These are phyloP conservation scores for Drymonia ruficornis DNA, from an alignment of 2,888 invertebrate genomes.

Conservation along the genomic window DNA sequence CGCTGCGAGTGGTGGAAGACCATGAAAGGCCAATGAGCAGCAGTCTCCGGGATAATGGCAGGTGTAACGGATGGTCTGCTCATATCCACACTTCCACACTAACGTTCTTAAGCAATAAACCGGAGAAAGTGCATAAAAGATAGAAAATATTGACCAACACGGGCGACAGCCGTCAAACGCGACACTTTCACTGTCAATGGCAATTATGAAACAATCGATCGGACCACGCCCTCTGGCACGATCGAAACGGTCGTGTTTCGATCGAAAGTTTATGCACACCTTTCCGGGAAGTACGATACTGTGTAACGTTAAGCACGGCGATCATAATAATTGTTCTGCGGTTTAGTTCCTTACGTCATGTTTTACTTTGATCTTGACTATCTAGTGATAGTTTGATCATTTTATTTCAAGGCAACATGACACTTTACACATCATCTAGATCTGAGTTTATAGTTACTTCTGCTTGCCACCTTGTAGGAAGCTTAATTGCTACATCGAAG, in stretches of 20 bases:
- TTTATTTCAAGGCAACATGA: no score
- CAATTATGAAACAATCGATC: slow-evolving; percentile 62
- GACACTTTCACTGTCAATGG: slow-evolving; percentile 69
- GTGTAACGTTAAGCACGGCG: not conserved
- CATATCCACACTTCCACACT: slow-evolving; percentile 41
- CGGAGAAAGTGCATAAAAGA: slow-evolving; percentile 54
- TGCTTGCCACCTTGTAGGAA: no score
- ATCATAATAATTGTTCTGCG: not conserved
- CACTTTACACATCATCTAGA: no score
- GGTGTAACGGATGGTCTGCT: no score
- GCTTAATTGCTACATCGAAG: no score
- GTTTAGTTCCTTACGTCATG: no score
- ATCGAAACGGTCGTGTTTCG: slow-evolving; percentile 31
- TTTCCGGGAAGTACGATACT: slow-evolving; percentile 5
- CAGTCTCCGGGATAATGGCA: no score
- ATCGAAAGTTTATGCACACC: slow-evolving; percentile 23
- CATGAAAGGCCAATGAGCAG: no score
- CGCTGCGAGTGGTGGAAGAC: no score
- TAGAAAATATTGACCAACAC: slow-evolving; percentile 61
- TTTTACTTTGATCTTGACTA: no score
- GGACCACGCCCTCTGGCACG: slow-evolving; percentile 53
- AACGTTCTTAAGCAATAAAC: slow-evolving; percentile 12
- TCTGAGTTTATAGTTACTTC: no score
- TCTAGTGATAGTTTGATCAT: no score
- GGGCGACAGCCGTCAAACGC: slow-evolving; percentile 50